These are phyloP conservation scores for Disparrhopalites patrizii DNA, from an alignment of 2,888 invertebrate genomes.

Conservation along the genomic window DNA sequence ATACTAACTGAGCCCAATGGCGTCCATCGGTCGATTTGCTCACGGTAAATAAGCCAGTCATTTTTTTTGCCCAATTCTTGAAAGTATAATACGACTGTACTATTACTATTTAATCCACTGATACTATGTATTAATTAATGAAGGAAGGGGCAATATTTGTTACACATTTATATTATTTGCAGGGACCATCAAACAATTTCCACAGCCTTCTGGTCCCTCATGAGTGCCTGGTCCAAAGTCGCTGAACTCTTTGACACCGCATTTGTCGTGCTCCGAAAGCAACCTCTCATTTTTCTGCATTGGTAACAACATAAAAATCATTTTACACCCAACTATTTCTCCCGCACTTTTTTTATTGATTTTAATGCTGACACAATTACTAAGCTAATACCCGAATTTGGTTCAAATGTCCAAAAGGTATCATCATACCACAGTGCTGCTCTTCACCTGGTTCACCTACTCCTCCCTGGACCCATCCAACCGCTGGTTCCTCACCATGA, in stretches of 20 bases:
- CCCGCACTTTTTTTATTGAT: background rate
- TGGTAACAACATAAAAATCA: conserved; percentile 25
- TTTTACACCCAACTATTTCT: background rate
- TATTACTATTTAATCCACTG: too few species aligned
- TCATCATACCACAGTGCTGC: conserved; percentile 42
- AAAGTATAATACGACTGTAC: background rate
- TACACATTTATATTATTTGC: background rate
- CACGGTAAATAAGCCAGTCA: conserved; percentile 19
- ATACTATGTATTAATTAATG: too few species aligned
- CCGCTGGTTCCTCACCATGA: conserved; percentile 43
- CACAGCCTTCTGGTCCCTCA: conserved; percentile 40
- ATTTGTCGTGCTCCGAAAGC: conserved; percentile 38
- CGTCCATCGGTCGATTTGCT: conserved; percentile 22
- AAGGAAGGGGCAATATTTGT: background rate
- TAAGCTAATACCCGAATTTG: background rate
- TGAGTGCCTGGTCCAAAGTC: conserved; percentile 39
- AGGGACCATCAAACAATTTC: conserved; percentile 38
- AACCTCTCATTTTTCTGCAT: conserved; percentile 38
- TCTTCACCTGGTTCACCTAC: conserved; percentile 43
- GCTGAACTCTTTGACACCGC: conserved; percentile 40
- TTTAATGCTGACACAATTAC: background rate
- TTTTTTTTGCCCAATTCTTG: background rate
- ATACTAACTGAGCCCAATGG: conserved; percentile 2
- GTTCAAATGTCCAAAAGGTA: too few species aligned
- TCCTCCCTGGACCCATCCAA: conserved; percentile 37